These are phyloP conservation scores for Muntiacus reevesi DNA, from an alignment of 2,113 vertebrate species.

Conservation along the genomic window DNA sequence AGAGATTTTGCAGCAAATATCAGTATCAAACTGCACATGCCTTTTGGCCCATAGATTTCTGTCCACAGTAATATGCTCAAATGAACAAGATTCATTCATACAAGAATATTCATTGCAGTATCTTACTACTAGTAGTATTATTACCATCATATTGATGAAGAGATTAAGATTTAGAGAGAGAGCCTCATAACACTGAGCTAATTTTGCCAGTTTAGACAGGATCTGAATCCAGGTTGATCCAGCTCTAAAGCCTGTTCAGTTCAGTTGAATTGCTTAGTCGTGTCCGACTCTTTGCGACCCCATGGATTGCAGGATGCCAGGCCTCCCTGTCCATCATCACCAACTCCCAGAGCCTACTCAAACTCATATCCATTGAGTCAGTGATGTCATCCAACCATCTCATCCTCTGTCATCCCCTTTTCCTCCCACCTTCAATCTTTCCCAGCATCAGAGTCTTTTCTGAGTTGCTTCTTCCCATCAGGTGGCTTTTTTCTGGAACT, in stretches of 20 bases:
- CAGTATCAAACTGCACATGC: neutral
- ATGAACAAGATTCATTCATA: neutral
- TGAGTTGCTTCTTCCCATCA: neutral
- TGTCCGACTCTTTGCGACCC: neutral
- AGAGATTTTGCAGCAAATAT: neutral
- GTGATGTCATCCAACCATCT: neutral
- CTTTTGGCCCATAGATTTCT: neutral
- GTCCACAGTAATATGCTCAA: neutral
- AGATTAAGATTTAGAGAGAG: neutral
- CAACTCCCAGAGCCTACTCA: neutral
- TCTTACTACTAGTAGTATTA: neutral
- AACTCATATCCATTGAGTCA: neutral
- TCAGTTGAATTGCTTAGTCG: neutral
- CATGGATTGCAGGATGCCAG: neutral
- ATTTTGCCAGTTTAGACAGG: neutral
- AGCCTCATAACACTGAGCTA: neutral
- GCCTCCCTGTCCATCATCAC: neutral
- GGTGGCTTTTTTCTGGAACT: neutral
- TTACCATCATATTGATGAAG: neutral
- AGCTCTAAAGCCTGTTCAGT: neutral
- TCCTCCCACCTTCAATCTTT: neutral
- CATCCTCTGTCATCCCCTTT: neutral
- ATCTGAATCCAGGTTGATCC: neutral
- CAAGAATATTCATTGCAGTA: neutral
- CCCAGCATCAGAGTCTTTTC: neutral